Conservation (phyloP, 2,797 vertebrate genomes). For the Hyperoplus lanceolatus region DNA sequence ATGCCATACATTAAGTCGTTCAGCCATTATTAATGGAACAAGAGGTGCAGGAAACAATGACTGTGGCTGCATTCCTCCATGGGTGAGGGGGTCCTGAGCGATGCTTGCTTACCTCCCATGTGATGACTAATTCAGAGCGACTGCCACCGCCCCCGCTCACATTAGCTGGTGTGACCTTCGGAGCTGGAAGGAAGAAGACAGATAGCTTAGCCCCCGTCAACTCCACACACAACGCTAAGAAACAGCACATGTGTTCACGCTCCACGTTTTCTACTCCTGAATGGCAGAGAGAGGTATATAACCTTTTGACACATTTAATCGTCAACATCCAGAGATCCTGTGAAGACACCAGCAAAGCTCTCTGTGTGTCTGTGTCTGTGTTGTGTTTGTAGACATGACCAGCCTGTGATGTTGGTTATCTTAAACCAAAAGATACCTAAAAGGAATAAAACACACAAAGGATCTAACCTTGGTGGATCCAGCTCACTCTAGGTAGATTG, state of each 20-base stretch:
- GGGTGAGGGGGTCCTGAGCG: constrained; percentile 57
- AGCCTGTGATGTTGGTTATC: not conserved
- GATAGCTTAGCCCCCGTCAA: constrained; percentile 60
- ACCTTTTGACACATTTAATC: constrained; percentile 15
- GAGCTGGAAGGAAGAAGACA: constrained; percentile 86
- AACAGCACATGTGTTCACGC: constrained; percentile 32
- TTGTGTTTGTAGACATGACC: not conserved
- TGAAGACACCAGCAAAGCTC: constrained; percentile 13
- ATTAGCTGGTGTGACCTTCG: constrained; percentile 95
- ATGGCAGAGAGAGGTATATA: not conserved
- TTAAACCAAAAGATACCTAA: not conserved
- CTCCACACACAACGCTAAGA: constrained; percentile 30
- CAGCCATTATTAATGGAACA: constrained; percentile 81
- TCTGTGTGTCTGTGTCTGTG: not conserved
- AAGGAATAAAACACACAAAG: not conserved
- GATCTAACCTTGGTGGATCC: not conserved
- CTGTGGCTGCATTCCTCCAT: constrained; percentile 63
- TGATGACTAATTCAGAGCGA: constrained; percentile 98
- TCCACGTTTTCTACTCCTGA: constrained; percentile 9
- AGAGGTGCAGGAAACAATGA: constrained; percentile 67
- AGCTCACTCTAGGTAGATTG: not conserved
- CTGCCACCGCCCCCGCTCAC: constrained; percentile 97
- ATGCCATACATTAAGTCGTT: constrained; percentile 78
- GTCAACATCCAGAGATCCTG: constrained; percentile 7
- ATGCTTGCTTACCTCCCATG: constrained; percentile 93